Evolutionary conservation across 1,140 invertebrate species (phyloP), one percentile per base, ranked within the genome.

Genomic region (Tetragonula clypearis): DNA sequence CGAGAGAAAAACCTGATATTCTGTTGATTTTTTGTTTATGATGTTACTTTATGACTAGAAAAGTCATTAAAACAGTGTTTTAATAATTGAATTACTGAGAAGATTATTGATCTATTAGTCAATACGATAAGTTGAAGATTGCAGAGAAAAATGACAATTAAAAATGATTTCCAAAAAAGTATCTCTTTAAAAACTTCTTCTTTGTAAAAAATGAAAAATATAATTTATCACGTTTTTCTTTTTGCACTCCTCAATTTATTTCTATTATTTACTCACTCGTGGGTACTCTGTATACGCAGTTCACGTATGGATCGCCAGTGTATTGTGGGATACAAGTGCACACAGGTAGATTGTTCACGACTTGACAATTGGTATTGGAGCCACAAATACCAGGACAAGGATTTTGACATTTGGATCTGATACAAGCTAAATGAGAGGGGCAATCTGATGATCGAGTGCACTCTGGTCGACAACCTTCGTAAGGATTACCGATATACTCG

Each of bases 371-470:
- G n/a, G 97, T 96, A 92, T 98, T 97, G 4, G 95, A 91, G 26
- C 97, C 97, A 93, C 97, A 98, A 55, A 96, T 96, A 85, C 96
- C 97, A n/a, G 96, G 96, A 89, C 97, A 98, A 41, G 97, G 97
- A 93, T 98, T 96, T 79, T 95, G 94, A 92, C 97, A 98, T 94
- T 97, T 97, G 85, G 96, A 96, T 90, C 96, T 96, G 56, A 97
- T 96, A 91, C 97, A 98, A 21, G 97, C 96, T 90, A 96, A 96
- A 85, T 97, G 96, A 41, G 96, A 96, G 4, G 96, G 92, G 93
- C 97, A 98, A 88, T 98, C 97, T 1, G 96, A 95, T 90, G 97
- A 96, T 17, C 97, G 93, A 2, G 96, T 95, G 92, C 97, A 98
- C 93, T 97, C 97, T 8, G 97, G 97, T 82, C 97, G 94, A 92